Evolutionary conservation across 1,140 invertebrate genomes (phyloP), one percentile per base, ranked within the genome.

Genomic region (Alviniconcha marisindica): DNA sequence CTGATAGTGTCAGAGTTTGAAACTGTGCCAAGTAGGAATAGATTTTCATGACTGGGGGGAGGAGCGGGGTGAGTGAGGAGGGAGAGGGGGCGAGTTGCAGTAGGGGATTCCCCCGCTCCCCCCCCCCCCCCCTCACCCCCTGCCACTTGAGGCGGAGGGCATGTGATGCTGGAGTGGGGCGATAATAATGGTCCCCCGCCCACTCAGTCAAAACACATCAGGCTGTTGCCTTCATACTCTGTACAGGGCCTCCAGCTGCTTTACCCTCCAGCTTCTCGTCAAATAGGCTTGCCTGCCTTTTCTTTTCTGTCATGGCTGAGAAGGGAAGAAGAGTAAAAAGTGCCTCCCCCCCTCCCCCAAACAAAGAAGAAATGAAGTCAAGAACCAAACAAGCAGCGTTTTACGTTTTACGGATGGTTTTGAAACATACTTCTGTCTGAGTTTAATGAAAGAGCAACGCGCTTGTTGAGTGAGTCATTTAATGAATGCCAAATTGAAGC

Each of bases 1-100:
- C 78, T 80, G 78, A 80, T 80, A 80, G 56, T 42, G 78, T 31
- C 44, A 63, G 42, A 42, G 42, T 18, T 71, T 71, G 69, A 71
- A 54, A 76, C 40, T 76, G 73, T 76, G 73, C 73, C 73, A 76
- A 51, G 7, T 3, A 1, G 42, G 73, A 74, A 48, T 74, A 74
- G 71, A 48, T 74, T 56, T 76, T 56, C 51, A 79, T 24, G 38
- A 42, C 3, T 33, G 38, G 2, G 40, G 40, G 78, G 40, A n/a
- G 38, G 78, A 28, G 40, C n/a, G 12, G 78, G 40, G 38, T 33
- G 36, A 40, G 60, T 12, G 73, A 31, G 73, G 42, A 60, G 78
- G 78, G 21, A 10, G 56, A 12, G 56, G 60, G 51, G 38, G 48
- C 31, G 51, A 66, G 33, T 24, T 56, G 51, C 15, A 54, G 38